Evolutionary conservation across 2,113 vertebrate genomes (phyloP).

Genomic region (Spilogale gracilis): DNA sequence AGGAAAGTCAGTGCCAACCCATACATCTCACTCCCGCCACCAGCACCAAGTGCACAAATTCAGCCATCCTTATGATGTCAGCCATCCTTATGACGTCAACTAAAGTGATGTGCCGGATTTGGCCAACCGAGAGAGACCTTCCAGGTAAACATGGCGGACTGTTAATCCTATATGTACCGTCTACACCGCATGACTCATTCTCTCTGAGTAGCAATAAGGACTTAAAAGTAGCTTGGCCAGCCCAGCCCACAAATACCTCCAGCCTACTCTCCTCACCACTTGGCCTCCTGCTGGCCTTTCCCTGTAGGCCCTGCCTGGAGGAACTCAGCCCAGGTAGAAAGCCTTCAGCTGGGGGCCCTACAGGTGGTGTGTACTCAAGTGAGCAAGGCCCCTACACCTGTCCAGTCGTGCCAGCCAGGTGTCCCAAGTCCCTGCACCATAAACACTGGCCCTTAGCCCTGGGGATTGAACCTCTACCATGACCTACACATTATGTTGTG

Average conservation of each 20-base stretch:
- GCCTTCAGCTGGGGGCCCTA: not conserved
- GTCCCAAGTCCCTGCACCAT: not conserved
- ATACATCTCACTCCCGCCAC: fast-evolving
- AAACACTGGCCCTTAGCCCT: too few relatives aligned
- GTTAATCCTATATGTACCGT: not conserved
- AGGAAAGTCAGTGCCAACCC: not conserved
- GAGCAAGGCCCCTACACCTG: not conserved
- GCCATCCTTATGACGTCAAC: not conserved
- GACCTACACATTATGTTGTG: not conserved
- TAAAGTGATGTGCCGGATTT: fast-evolving
- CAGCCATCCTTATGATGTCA: not conserved
- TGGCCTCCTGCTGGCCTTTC: not conserved
- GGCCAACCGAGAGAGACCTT: not conserved
- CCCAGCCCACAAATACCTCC: constrained; percentile 8
- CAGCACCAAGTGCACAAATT: fast-evolving
- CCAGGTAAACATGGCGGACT: not conserved
- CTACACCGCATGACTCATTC: not conserved
- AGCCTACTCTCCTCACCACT: not conserved
- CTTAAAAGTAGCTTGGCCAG: not conserved
- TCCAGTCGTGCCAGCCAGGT: not conserved
- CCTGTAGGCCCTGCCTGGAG: not conserved
- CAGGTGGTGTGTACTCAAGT: not conserved
- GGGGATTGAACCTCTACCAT: fast-evolving
- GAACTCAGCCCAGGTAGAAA: not conserved
- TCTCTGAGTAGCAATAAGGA: not conserved